Evolutionary conservation across 2,888 invertebrate genomes (phyloP).

Genomic region (Formica aserva): DNA sequence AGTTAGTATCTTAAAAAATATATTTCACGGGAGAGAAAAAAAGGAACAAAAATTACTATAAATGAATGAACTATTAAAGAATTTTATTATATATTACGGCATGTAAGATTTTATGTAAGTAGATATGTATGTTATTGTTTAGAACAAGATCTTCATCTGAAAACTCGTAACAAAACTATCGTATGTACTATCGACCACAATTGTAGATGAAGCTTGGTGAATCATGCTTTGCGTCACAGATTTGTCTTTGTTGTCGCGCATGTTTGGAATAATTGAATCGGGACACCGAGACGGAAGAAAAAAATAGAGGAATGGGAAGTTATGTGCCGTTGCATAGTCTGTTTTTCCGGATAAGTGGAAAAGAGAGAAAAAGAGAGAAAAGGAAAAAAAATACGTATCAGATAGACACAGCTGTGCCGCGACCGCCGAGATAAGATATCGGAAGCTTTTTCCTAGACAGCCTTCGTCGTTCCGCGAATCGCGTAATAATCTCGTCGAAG

Average conservation of each 20-base stretch:
- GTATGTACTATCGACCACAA: neutral
- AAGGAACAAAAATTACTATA: neutral
- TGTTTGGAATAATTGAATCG: conserved; percentile 23
- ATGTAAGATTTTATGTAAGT: neutral
- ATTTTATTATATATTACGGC: neutral
- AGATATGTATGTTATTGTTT: neutral
- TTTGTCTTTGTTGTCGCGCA: neutral
- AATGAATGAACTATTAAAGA: neutral
- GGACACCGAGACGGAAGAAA: neutral
- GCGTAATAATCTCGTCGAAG: conserved; percentile 74
- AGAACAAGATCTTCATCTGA: neutral
- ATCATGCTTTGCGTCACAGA: conserved; percentile 15
- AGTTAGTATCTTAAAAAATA: neutral
- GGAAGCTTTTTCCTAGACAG: conserved; percentile 70
- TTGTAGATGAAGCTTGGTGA: conserved; percentile 1
- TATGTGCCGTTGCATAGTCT: conserved; percentile 39
- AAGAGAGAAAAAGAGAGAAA: neutral
- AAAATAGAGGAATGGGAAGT: neutral
- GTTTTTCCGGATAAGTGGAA: conserved; percentile 57
- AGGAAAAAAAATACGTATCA: conserved; percentile 61
- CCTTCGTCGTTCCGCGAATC: conserved; percentile 74
- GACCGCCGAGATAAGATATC: conserved; percentile 74
- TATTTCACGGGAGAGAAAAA: neutral
- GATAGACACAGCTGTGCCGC: conserved; percentile 70
- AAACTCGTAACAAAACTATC: neutral